Evolutionary conservation across 2,888 invertebrate species (phyloP), one percentile per base, ranked within the genome.

Genomic region (Trichogramma evanescens): DNA sequence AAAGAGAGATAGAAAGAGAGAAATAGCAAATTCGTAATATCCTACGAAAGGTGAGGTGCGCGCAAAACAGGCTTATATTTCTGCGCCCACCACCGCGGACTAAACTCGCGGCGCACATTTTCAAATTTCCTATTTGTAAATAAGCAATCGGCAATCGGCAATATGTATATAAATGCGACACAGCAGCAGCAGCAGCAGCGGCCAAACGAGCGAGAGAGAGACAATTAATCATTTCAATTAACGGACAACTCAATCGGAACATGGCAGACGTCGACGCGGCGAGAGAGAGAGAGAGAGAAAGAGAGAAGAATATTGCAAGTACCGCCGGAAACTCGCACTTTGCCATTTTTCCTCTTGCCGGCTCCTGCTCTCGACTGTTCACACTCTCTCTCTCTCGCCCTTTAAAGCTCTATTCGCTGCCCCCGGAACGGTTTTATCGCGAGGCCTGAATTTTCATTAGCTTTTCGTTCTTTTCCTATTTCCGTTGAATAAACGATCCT

Each of bases 101-200:
- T 38, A 26, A 40, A 41, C 44, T 50, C 55, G 57, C 66, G 67
- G 59, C 66, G 72, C 71, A 71, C 76, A 76, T 77, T 77, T 77
- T 77, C 77, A 74, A 76, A 77, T 77, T 77, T 77, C 77, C 77
- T 77, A 77, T 77, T 77, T 77, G 77, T 76, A 77, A 77, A 77
- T 76, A 77, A 77, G 77, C 77, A 77, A 77, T 77, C 76, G 76
- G 70, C 70, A 56, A 10, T 6, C 10, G 26, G 48, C 48, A 46
- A 10, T 6, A 41, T 13, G 9, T 7, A 50, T 8, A n/a, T 38
- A n/a, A 40, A 8, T 40, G 26, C 54, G 13, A 5, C 40, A 8
- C n/a, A 63, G 67, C 57, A 43, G 51, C 26, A 40, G 46, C 43
- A 40, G 49, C 13, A 6, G 40, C 26, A 13, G n/a, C n/a, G n/a